Evolutionary conservation across 2,888 invertebrate species (phyloP), one percentile per base, ranked within the genome.

Genomic region (Nomada fabriciana): DNA sequence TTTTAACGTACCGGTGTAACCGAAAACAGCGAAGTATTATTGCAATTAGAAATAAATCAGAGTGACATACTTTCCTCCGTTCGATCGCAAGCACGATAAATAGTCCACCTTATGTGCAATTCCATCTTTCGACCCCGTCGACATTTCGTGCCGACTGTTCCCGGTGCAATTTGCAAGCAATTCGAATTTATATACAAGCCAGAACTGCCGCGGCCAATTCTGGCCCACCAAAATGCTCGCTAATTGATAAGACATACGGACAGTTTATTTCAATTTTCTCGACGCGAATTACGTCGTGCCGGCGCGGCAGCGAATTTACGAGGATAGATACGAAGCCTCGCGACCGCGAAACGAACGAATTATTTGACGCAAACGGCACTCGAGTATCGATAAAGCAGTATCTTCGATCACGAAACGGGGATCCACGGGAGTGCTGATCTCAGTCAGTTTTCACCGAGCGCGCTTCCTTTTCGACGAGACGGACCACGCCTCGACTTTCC

Each of bases 401-500:
- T 70, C 72, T 57, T 11, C 52, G 61, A 52, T 64, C 74, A 74
- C n/a, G 81, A 83, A 73, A 60, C 53, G 42, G 61, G 61, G 74
- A 60, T 83, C 63, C 69, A 72, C 76, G 61, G 42, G 20, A 20
- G 50, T 53, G 61, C 71, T 83, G 83, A 87, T 89, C 85, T 68
- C 78, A 78, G 84, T 69, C 67, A 43, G 67, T 77, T 36, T 36
- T 53, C 67, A 47, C 70, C 78, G 60, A 52, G n/a, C 67, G 60
- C 73, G 60, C 68, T 82, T 78, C 74, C 77, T 73, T 65, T 70
- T 61, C 57, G 20, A n/a, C 63, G 55, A 63, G 73, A 60, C 47
- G 52, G 69, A 82, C 83, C 82, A 82, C 89, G 86, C 85, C 79
- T 84, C 72, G 82, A 76, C 76, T 86, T 87, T 84, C 79, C 85